These are phyloP conservation scores for Dexiosoma caninum DNA, from an alignment of 2,888 invertebrate genomes.

Conservation along the genomic window DNA sequence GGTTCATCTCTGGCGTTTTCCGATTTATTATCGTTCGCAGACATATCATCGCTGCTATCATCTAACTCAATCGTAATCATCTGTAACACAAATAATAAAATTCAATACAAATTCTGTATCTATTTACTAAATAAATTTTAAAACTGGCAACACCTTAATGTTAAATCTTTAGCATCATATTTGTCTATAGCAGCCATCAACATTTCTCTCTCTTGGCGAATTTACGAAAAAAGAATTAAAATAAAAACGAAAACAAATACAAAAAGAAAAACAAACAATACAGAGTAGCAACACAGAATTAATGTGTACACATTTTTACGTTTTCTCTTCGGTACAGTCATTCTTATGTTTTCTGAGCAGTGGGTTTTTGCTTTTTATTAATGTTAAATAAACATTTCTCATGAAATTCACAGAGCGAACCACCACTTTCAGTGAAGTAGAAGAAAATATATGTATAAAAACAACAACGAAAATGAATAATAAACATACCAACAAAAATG, in stretches of 20 bases:
- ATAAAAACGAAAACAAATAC: not conserved
- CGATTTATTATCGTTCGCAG: not conserved
- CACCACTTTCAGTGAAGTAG: constrained; percentile 11
- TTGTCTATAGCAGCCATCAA: not conserved
- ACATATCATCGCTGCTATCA: constrained; percentile 21
- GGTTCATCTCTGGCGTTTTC: not conserved
- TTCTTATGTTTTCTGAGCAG: not conserved
- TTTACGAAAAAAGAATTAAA: not conserved
- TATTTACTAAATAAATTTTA: not conserved
- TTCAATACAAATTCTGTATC: not conserved
- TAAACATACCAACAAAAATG: not conserved
- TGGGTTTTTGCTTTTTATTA: not conserved
- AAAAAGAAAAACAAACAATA: too few relatives aligned
- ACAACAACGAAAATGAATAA: not conserved
- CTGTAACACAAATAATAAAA: not conserved
- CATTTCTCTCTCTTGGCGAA: too few relatives aligned
- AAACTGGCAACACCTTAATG: not conserved
- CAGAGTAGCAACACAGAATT: too few relatives aligned
- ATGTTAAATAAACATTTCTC: constrained; percentile 4
- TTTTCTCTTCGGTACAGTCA: not conserved
- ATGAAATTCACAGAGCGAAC: not conserved
- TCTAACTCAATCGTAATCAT: constrained; percentile 41
- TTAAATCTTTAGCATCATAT: constrained; percentile 26
- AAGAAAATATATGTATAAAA: not conserved
- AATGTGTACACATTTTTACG: not conserved